Base-by-base conservation (phyloP, 2,888 invertebrate genomes). In the Hesperia comma region DNA sequence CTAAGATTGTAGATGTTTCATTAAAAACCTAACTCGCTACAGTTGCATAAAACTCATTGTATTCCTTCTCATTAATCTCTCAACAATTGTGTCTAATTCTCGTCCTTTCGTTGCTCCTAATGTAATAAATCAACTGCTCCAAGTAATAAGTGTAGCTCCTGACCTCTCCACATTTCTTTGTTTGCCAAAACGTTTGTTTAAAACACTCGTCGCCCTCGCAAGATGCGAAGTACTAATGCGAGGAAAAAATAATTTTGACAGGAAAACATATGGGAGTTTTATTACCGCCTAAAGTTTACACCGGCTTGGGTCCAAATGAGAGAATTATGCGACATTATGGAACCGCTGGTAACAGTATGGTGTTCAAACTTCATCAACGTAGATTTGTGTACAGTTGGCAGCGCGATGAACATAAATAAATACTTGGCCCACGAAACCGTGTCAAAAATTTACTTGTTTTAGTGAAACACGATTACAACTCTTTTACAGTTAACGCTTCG, bases 71-170 rank as follows among this genome's bases (percentile, higher is more conserved):
- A 86, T 88, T 87, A 86, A 88, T 88, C 88, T 85, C 83, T 71
- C 37, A 73, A 82, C 85, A 86, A 85, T 85, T 86, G 85, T 87
- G 83, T 84, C 84, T 86, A 85, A 87, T 87, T 85, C 84, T 80
- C 77, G 17, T 40, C 46, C 53, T 43, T 77, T 77, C 79, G 79
- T 84, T 80, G 83, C 81, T 77, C 77, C 78, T 67, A 69, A 74
- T 75, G 78, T 82, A 83, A 87, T 87, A 87, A 87, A 87, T 87
- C 86, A 87, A 66, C 58, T 15, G 64, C 14, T 51, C 58, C 55
- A 33, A 58, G 51, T 64, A 57, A 51, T 62, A 55, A 62, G 57
- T 51, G 63, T 63, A 55, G 55, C 55, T 40, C 46, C 54, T 62
- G 57, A 75, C 67, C 74, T 72, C 70, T 5, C 73, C 71, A 12